Evolutionary conservation across 2,888 invertebrate genomes (phyloP).

Genomic region (Stenchaetothrips biformis): DNA sequence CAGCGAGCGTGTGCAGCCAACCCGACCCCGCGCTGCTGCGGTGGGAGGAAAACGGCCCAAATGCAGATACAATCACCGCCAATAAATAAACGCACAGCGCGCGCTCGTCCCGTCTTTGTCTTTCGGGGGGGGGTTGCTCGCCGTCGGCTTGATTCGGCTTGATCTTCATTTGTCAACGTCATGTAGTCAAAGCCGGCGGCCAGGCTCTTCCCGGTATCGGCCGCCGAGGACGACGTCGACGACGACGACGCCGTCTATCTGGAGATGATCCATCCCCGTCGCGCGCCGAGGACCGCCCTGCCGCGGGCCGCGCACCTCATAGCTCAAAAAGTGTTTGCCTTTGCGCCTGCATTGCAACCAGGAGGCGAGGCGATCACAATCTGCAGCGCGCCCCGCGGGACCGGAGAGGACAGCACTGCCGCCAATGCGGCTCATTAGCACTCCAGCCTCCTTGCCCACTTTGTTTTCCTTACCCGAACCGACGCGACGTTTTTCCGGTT

Average conservation of each 20-base stretch:
- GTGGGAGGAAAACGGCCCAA: no score
- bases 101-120: not conserved
- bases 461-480: not conserved
- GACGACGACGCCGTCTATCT: not conserved
- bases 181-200: not conserved
- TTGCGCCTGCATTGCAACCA: no score
- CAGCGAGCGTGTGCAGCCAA: not conserved
- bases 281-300: not conserved
- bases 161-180: conserved; percentile 24
- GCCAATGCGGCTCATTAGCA: no score
- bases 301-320: not conserved
- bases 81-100: not conserved
- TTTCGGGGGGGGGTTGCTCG: not conserved
- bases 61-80: not conserved
- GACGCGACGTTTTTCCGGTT: not conserved
- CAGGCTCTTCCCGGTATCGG: not conserved
- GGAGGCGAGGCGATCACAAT: not conserved
- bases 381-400: not conserved
- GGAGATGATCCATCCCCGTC: conserved; percentile 4
- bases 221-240: not conserved
- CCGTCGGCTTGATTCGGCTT: not conserved
- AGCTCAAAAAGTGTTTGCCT: not conserved
- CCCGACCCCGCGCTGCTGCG: not conserved
- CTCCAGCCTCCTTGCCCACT: not conserved
- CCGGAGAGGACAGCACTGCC: no score